These are phyloP conservation scores for Syrrhaptes paradoxus DNA, from an alignment of 2,113 vertebrate genomes.

Conservation along the genomic window DNA sequence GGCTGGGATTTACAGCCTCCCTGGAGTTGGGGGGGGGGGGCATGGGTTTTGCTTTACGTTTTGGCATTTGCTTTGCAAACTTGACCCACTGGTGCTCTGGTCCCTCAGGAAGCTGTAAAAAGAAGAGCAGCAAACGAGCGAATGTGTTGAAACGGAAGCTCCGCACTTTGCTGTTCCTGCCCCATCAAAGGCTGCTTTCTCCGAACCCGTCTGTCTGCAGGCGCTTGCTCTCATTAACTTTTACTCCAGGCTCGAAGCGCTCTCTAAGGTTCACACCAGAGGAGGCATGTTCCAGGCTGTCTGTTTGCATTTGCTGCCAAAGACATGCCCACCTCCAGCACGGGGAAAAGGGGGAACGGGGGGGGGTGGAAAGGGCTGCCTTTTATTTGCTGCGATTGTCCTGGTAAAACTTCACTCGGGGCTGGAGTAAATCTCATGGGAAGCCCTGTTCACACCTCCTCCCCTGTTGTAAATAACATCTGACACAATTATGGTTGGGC, in stretches of 20 bases:
- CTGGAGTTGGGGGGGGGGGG: neutral
- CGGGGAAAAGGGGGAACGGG: neutral
- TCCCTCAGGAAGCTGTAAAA: conserved; percentile 46
- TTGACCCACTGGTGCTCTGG: neutral
- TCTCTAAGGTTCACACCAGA: conserved; percentile 22
- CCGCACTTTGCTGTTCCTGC: neutral
- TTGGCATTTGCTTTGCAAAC: conserved; percentile 37
- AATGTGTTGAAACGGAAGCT: conserved; percentile 48
- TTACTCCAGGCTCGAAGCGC: neutral
- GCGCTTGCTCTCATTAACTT: conserved; percentile 32
- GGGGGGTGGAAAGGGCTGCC: neutral
- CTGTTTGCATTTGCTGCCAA: conserved; percentile 17
- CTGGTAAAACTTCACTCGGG: neutral
- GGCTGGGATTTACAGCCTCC: neutral
- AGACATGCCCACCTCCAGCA: conserved; percentile 18
- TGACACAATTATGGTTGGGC: neutral
- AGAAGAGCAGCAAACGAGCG: conserved; percentile 15
- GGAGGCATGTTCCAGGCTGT: conserved; percentile 12
- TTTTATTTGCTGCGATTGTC: conserved; percentile 20
- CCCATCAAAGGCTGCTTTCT: conserved; percentile 44
- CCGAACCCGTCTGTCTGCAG: neutral
- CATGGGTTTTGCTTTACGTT: neutral
- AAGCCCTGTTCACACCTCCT: conserved; percentile 49
- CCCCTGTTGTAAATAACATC: conserved; percentile 26
- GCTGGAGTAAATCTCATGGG: conserved; percentile 45